Percentiles rank a stretch among this genome's conserved stretches.
phyloP scores from a whole-genome alignment of 2,888 invertebrate species.

The Rhorus exstirpatorius region DNA sequence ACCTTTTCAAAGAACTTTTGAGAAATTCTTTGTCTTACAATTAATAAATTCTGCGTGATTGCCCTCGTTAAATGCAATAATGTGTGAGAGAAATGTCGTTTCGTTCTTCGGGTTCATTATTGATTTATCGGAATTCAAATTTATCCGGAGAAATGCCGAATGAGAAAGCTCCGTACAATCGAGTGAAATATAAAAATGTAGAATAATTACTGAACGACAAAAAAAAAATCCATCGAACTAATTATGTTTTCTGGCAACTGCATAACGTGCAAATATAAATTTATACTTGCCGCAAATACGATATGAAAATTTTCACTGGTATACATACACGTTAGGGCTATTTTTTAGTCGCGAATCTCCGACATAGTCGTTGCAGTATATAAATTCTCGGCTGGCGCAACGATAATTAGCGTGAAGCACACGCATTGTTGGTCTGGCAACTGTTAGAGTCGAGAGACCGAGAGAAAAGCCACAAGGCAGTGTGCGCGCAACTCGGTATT shows the following conservation, averaged over 20 bases:
- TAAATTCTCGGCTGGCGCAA: constrained; percentile 37
- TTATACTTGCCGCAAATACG: background rate
- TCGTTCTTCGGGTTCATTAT: background rate
- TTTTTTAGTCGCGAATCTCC: constrained; percentile 10
- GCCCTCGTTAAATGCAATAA: too few relatives aligned
- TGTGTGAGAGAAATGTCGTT: background rate
- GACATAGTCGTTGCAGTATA: constrained; percentile 20
- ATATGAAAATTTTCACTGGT: background rate
- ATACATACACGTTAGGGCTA: too few relatives aligned
- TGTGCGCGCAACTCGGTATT: constrained; percentile 18
- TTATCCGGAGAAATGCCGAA: background rate
- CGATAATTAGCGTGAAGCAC: constrained; percentile 59
- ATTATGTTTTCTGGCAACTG: too few relatives aligned
- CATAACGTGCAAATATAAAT: too few relatives aligned
- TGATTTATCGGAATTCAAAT: background rate
- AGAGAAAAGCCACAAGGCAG: constrained; percentile 21
- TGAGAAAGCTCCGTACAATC: too few relatives aligned
- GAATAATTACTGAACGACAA: too few relatives aligned
- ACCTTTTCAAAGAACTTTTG: too few relatives aligned
- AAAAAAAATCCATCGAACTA: too few relatives aligned
- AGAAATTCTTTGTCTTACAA: too few relatives aligned
- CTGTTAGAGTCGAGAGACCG: constrained; percentile 2
- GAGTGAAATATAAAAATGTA: too few relatives aligned
- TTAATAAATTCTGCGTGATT: too few relatives aligned
- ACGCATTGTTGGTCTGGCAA: constrained; percentile 53